phyloP scores from a whole-genome alignment of 1,140 invertebrate species.

The Papilio polytes region DNA sequence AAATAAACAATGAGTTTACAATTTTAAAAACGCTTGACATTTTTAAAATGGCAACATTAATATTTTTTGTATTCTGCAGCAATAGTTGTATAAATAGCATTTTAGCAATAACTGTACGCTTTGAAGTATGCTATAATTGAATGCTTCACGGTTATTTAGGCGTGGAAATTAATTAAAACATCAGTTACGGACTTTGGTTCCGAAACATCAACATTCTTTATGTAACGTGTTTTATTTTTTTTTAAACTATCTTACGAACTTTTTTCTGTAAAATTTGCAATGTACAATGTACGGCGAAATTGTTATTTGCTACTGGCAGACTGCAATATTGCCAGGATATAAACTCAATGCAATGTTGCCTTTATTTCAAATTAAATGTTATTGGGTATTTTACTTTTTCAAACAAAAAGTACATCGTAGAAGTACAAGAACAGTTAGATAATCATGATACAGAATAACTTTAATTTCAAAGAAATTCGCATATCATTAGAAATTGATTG shows the following conservation, averaged over 20 bases:
- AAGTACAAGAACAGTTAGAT: no score
- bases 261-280: neutral
- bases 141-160: slow-evolving; percentile 21
- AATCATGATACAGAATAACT: no score
- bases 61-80: no score
- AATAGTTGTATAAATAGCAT: neutral
- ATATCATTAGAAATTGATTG: no score
- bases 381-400: no score
- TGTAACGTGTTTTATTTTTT: neutral
- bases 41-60: neutral
- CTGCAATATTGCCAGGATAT: neutral
- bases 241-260: neutral
- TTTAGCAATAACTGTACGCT: slow-evolving; percentile 18
- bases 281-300: neutral
- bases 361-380: no score
- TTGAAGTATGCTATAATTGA: slow-evolving; percentile 31
- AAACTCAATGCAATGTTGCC: neutral
- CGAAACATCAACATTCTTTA: slow-evolving; percentile 12
- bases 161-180: slow-evolving; percentile 37
- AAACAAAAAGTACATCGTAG: no score
- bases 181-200: slow-evolving; percentile 11
- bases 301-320: neutral
- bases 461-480: no score
- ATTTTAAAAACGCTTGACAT: neutral
- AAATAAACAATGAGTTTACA: neutral